A percentile compares a stretch with the other conserved stretches of the same genome.
Evolutionary conservation across 2,113 vertebrate genomes (phyloP).

Genomic region (Coreoperca whiteheadi): DNA sequence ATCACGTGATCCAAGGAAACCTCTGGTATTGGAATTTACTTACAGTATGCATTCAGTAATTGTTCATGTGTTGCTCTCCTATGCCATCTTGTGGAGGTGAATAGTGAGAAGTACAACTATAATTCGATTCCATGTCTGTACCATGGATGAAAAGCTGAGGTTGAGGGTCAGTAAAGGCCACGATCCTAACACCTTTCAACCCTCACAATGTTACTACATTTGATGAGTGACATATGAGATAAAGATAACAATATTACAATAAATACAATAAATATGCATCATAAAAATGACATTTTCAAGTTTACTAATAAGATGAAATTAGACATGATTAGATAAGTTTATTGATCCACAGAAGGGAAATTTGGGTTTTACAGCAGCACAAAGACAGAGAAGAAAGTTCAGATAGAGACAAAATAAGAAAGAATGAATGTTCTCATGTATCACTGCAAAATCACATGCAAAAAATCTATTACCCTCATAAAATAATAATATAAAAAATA

Average conservation of each 20-base stretch:
- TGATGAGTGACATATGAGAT: neutral
- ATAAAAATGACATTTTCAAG: neutral
- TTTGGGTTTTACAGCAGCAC: neutral
- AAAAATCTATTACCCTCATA: neutral
- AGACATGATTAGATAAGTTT: neutral
- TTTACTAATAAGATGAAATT: neutral
- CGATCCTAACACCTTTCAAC: neutral
- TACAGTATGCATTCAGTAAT: neutral
- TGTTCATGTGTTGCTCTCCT: neutral
- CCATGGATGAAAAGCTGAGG: neutral
- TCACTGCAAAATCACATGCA: neutral
- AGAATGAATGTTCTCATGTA: neutral
- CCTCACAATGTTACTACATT: neutral
- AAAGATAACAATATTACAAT: no score
- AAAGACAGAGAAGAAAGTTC: neutral
- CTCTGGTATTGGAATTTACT: neutral
- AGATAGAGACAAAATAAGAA: neutral
- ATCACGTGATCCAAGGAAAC: neutral
- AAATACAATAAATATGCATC: neutral
- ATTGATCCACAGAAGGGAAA: neutral
- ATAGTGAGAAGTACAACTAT: neutral
- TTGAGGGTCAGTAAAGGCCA: neutral
- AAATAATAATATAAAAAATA: fast-evolving
- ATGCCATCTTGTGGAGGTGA: slow-evolving; percentile 59
- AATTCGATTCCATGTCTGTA: neutral